Conservation (phyloP, 2,113 vertebrate genomes). For the Mus spicilegus region DNA sequence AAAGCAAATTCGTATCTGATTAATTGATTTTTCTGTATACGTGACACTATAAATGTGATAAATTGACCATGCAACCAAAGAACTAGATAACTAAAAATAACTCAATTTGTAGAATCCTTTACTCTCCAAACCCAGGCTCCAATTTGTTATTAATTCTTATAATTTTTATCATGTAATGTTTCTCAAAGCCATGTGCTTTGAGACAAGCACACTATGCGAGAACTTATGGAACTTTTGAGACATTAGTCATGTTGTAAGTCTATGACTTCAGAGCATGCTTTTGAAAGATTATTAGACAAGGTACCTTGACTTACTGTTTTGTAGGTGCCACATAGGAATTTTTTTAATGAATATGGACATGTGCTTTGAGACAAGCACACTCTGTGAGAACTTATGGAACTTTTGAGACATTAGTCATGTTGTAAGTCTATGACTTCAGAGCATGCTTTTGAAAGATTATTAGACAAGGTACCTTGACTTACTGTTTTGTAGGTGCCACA, state of each 20-base stretch:
- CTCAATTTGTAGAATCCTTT: not conserved
- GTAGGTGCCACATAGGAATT: not conserved
- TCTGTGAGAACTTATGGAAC: not conserved
- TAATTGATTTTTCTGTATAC: not conserved
- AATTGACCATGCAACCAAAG: not conserved
- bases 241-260: not conserved
- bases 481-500: not conserved
- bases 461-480: rapidly evolving
- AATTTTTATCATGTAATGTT: not conserved
- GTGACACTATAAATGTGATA: not conserved
- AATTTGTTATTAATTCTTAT: not conserved
- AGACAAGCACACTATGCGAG: no score
- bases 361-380: not conserved
- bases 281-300: not conserved
- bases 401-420: not conserved
- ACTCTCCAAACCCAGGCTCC: not conserved
- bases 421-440: not conserved
- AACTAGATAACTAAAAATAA: not conserved
- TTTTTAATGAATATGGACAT: no score
- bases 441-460: not conserved
- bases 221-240: not conserved
- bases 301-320: not conserved
- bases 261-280: not conserved
- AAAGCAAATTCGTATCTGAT: not conserved
- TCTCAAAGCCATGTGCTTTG: not conserved